Conservation (phyloP, 2,888 invertebrate genomes). For the Cactoblastis cactorum region DNA sequence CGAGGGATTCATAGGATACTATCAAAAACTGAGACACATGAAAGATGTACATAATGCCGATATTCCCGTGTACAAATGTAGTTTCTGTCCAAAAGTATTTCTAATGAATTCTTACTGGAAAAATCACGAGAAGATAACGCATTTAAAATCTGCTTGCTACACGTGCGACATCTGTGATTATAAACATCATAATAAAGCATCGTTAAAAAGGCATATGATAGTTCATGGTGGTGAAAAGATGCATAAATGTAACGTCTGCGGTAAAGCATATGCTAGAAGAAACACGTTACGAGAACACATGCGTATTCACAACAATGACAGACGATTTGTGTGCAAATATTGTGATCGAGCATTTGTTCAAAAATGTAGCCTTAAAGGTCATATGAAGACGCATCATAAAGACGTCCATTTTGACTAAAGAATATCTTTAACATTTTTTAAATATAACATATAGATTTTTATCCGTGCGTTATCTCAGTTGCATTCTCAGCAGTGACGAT, state of each 20-base stretch:
- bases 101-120: slow-evolving; percentile 4
- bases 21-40: slow-evolving; percentile 8
- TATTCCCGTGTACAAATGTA: slow-evolving; percentile 8
- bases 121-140: slow-evolving; percentile 2
- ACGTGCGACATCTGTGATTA: slow-evolving; percentile 13
- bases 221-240: slow-evolving; percentile 7
- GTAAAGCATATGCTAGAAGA: slow-evolving; percentile 11
- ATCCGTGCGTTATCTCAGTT: too few relatives aligned
- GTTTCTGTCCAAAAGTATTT: slow-evolving; percentile 13
- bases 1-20: slow-evolving; percentile 2
- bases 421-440: too few relatives aligned
- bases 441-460: too few relatives aligned
- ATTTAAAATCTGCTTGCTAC: slow-evolving; percentile 1
- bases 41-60: slow-evolving; percentile 7
- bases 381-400: slow-evolving; percentile 14
- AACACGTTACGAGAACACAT: slow-evolving; percentile 10
- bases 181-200: slow-evolving; percentile 3
- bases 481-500: too few relatives aligned
- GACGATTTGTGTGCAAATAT: slow-evolving; percentile 10
- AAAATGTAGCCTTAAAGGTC: slow-evolving; percentile 13
- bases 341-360: slow-evolving; percentile 13
- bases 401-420: neutral
- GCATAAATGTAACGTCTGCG: slow-evolving; percentile 12
- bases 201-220: slow-evolving; percentile 12
- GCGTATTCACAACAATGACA: slow-evolving; percentile 16